Evolutionary conservation across 2,113 vertebrate genomes (phyloP), one percentile per base, ranked within the genome.

Genomic region (Hippocampus mohnikei): DNA sequence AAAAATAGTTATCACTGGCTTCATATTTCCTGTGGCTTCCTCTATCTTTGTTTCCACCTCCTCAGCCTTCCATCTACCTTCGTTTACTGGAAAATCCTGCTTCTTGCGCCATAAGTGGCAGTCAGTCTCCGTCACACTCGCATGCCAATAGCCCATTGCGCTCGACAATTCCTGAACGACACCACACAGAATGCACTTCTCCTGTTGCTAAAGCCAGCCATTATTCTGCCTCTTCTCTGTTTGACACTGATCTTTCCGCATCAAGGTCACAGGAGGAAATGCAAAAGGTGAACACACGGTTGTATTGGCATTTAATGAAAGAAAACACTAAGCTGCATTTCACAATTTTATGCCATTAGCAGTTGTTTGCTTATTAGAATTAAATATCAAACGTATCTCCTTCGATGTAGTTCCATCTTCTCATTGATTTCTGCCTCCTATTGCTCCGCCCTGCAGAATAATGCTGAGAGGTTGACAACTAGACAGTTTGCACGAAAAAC

Each of bases 401-500:
- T 33, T 60, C 8, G 2, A 29, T 18, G 16, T 60, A 33, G 48
- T 27, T 66, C n/a, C 41, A 42, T 46, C 8, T 18, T 66, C 64
- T 48, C 3, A 11, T 16, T 66, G 13, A n/a, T n/a, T 53, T 7
- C 46, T 55, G 29, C 66, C 20, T 41, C 16, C 18, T 69, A 1
- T 52, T 64, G 29, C 21, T 91, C 77, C 76, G 79, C 37, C 58
- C 74, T 41, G 65, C 92, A 97, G 96, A 95, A 88, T 81, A 94
- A 92, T 88, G 88, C 85, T 61, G 91, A 93, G 87, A 90, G 77
- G 66, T 64, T 91, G 86, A 90, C 94, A 20, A 83, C 93, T 84
- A 93, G 92, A 87, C 94, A 94, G 33, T 96, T 96, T 87, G 92
- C 93, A 85, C 92, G 89, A 90, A 95, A 92, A 91, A 97, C 93